Percentiles rank a stretch among this genome's conserved stretches.
These are phyloP conservation scores for Scolanthus callimorphus DNA, from an alignment of 92 coral and sea anemone species.

Conservation along the genomic window DNA sequence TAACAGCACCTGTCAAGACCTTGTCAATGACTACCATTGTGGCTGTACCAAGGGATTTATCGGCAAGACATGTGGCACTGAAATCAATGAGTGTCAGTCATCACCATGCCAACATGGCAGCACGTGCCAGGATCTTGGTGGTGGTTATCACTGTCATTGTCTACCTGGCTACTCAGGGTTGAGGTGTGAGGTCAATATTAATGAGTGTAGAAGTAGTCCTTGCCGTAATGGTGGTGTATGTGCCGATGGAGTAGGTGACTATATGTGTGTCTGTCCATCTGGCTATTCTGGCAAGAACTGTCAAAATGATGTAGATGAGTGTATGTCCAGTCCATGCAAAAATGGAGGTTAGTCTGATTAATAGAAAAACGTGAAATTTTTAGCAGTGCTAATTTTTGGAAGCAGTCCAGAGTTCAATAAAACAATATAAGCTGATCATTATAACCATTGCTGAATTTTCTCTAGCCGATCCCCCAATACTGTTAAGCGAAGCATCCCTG, in stretches of 20 bases:
- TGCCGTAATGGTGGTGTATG: constrained; percentile 80
- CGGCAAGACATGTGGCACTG: constrained; percentile 54
- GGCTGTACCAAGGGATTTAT: constrained; percentile 56
- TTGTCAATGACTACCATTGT: constrained; percentile 54
- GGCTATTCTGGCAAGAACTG: constrained; percentile 69
- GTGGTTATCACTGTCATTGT: constrained; percentile 59
- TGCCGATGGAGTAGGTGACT: constrained; percentile 82
- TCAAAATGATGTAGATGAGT: constrained; percentile 62
- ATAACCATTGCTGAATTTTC: too few relatives aligned
- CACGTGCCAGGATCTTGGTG: constrained; percentile 55
- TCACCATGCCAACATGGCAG: constrained; percentile 70
- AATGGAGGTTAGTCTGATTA: constrained; percentile 63
- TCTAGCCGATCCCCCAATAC: too few relatives aligned
- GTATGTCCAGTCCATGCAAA: constrained; percentile 52
- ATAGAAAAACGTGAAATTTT: too few relatives aligned
- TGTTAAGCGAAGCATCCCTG: too few relatives aligned
- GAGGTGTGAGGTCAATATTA: constrained; percentile 53
- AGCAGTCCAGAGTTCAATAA: too few relatives aligned
- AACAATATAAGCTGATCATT: too few relatives aligned
- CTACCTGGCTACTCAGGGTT: constrained; percentile 54
- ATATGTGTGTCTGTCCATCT: constrained; percentile 67
- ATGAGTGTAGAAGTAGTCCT: constrained; percentile 73
- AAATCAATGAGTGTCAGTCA: constrained; percentile 62
- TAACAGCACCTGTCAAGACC: constrained; percentile 66
- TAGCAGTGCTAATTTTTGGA: too few relatives aligned